Base-by-base conservation (phyloP, 1,140 invertebrate species). In the Copidosoma floridanum region DNA sequence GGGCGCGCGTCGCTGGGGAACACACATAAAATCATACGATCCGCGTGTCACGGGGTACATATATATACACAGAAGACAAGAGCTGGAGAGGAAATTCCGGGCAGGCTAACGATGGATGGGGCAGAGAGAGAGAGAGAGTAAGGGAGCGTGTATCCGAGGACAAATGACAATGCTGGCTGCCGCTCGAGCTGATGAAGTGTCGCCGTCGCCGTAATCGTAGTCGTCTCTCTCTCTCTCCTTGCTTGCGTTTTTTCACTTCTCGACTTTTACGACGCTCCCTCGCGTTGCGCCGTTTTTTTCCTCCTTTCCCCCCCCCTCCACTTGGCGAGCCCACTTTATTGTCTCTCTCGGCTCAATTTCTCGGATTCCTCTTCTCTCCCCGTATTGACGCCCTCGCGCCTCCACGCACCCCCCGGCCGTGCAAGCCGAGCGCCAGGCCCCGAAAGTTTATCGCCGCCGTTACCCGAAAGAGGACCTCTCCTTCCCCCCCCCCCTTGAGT, bases 121-220 rank as follows among this genome's bases (percentile, higher is more conserved):
- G 65, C 65, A 69, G 69, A n/a, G n/a, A n/a, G n/a, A n/a, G n/a
- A n/a, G n/a, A n/a, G n/a, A 61, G 66, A 72, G 64, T 65, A 61
- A 52, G 54, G 54, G 65, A 55, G 53, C 56, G 59, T 73, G 61
- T 68, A 70, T 67, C 64, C 59, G 61, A 67, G 65, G 59, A 71
- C 66, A 74, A 76, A 76, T 73, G 67, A 77, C 73, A 78, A 78
- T 77, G 65, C 64, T 58, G 66, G 46, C 67, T 75, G 67, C 66
- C 67, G 67, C 51, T 70, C 55, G 67, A 72, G 61, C 64, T 74
- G 69, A 76, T 77, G 67, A 74, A 76, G 76, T 75, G 71, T 74
- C 71, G 63, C 59, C 63, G 66, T 64, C 57, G 59, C 65, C 50
- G 35, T 29, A 32, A 23, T 26, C 27, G 50, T 16, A 5, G 38